phyloP scores from a whole-genome alignment of 2,797 vertebrate genomes.

The Darevskia mixta region DNA sequence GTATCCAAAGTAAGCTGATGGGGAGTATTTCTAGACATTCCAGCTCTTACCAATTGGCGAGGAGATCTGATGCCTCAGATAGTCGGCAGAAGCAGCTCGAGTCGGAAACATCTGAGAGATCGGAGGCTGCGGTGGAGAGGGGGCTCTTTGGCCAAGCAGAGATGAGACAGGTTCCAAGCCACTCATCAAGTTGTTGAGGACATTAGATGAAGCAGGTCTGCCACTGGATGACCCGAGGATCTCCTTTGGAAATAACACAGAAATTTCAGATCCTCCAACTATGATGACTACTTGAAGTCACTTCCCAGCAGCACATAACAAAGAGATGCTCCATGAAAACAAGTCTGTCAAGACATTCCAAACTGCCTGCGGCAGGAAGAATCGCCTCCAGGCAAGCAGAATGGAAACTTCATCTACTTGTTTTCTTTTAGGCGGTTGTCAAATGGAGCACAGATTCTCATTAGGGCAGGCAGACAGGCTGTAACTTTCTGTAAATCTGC shows the following conservation, averaged over 20 bases:
- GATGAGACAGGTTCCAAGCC: slow-evolving; percentile 83
- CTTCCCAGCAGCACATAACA: background rate
- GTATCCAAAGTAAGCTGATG: no score
- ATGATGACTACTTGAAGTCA: no score
- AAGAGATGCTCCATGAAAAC: background rate
- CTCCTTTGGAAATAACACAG: slow-evolving; percentile 80
- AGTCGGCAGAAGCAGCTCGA: slow-evolving; percentile 90
- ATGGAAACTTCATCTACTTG: background rate
- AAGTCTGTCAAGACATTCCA: background rate
- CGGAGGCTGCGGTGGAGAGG: slow-evolving; percentile 82
- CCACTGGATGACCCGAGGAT: slow-evolving; percentile 86
- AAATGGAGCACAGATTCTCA: background rate
- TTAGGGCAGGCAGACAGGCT: background rate
- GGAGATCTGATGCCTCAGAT: slow-evolving; percentile 86
- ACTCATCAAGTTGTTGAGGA: slow-evolving; percentile 87
- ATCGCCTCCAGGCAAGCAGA: background rate
- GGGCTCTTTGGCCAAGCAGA: slow-evolving; percentile 85
- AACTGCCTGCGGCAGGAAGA: background rate
- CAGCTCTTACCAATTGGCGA: slow-evolving; percentile 83
- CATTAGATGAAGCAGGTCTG: slow-evolving; percentile 84
- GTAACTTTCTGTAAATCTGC: background rate
- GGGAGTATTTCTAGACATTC: background rate
- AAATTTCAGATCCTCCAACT: no score
- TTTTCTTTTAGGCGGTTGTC: background rate
- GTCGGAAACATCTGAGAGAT: slow-evolving; percentile 85